Evolutionary conservation across 2,797 vertebrate species (phyloP).

Genomic region (Cynopterus sphinx): DNA sequence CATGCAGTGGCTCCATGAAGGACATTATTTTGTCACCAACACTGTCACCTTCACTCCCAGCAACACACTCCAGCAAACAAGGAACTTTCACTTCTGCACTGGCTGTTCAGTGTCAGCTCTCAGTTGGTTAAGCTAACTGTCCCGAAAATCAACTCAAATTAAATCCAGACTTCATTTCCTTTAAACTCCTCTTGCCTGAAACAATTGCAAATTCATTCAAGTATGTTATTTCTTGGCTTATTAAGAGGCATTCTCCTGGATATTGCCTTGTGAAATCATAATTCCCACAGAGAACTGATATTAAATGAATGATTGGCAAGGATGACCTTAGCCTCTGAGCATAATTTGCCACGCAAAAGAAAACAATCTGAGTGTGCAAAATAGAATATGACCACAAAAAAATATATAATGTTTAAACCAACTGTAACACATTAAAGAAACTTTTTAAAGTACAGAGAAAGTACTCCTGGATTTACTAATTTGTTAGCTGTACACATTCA

Average conservation of each 20-base stretch:
- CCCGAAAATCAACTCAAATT: not conserved
- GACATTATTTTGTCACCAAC: not conserved
- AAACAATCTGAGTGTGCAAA: not conserved
- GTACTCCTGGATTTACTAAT: not conserved
- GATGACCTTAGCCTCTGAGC: not conserved
- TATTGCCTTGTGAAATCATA: not conserved
- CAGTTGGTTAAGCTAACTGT: not conserved
- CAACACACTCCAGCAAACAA: not conserved
- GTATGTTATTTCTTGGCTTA: not conserved
- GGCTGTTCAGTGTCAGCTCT: not conserved
- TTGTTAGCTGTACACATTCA: not conserved
- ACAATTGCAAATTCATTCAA: not conserved
- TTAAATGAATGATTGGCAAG: not conserved
- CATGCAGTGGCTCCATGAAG: not conserved
- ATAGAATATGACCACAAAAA: not conserved
- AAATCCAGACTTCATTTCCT: not conserved
- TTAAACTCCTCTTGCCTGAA: not conserved
- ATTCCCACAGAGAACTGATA: not conserved
- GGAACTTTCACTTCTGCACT: not conserved
- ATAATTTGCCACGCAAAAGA: not conserved
- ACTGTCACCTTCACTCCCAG: not conserved
- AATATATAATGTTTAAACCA: not conserved
- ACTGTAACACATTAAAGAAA: not conserved
- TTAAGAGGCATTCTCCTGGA: not conserved
- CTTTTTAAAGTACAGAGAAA: not conserved